Evolutionary conservation across 2,888 invertebrate species (phyloP), one percentile per base, ranked within the genome.

Genomic region (Anagyrus pseudococci): DNA sequence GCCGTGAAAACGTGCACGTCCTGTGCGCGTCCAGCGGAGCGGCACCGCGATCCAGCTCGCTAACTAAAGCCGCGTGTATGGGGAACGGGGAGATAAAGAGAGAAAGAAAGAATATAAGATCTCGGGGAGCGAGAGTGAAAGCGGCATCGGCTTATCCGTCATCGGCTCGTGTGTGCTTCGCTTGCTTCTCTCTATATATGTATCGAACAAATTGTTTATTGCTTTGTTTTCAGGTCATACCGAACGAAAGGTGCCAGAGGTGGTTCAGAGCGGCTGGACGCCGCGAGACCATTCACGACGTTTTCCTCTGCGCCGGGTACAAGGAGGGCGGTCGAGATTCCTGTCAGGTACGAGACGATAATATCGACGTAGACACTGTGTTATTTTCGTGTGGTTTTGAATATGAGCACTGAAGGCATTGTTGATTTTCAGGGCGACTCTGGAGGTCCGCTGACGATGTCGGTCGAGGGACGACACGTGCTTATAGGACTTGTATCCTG

Each of bases 241-340:
- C 94, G 0, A 94, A 95, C 75, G 93, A 94, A 73, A 86, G 94
- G 63, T 96, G 96, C 74, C 96, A 96, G 82, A 86, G 92, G 52
- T 96, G 96, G 96, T 96, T 95, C 82, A 84, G 94, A 53, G 92
- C 94, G 1, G 95, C 95, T 0, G 96, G 95, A 0, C 82, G 96
- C 37, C 82, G 94, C 55, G 96, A 96, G 80, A 92, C 91, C n/a
- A 96, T 96, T 66, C 94, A 95, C 72, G 94, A 95, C 72, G 95
- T 96, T 1, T 95, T 95, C 78, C 83, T 96, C 0, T 96, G 96
- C 77, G 96, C 96, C 1, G 96, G 96, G 2, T 96, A 94, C 73
- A 95, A 95, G 79, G 93, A 94, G 83, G 93, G 92, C 71, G 85
- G 85, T 3, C 76, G 84, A 58, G 83, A 86, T 74, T 85, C 85